Conservation (phyloP, 2,797 vertebrate species). For the Steatocranus sp. region DNA sequence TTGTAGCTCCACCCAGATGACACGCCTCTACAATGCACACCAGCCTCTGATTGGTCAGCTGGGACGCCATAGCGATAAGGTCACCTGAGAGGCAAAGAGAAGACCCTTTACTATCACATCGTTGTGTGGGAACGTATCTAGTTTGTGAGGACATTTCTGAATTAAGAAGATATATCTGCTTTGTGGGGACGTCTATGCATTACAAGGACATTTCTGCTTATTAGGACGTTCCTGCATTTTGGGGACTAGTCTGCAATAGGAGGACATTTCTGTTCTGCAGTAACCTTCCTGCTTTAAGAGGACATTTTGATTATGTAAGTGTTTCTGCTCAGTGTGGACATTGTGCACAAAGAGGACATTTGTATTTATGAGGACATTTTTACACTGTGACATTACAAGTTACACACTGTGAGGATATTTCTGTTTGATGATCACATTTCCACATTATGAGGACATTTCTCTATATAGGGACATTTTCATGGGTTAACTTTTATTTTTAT, state of each 20-base stretch:
- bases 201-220: too few relatives aligned
- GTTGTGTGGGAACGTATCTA: background rate
- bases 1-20: slow-evolving; percentile 61
- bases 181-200: background rate
- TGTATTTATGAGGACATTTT: background rate
- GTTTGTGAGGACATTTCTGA: background rate
- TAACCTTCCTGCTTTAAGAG: background rate
- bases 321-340: background rate
- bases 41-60: slow-evolving; percentile 72
- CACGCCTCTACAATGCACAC: slow-evolving; percentile 74
- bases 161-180: background rate
- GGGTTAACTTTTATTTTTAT: too few relatives aligned
- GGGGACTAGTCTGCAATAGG: background rate
- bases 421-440: background rate
- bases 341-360: background rate
- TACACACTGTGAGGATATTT: fast-evolving
- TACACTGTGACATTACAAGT: fast-evolving
- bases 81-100: slow-evolving; percentile 48
- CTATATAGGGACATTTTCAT: background rate
- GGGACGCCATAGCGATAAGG: slow-evolving; percentile 62
- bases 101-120: background rate
- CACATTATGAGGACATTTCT: fast-evolving
- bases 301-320: background rate
- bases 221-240: fast-evolving
- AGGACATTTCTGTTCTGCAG: fast-evolving